Evolutionary conservation across 2,113 vertebrate species (phyloP), one percentile per base, ranked within the genome.

Genomic region (Anoplopoma fimbria): DNA sequence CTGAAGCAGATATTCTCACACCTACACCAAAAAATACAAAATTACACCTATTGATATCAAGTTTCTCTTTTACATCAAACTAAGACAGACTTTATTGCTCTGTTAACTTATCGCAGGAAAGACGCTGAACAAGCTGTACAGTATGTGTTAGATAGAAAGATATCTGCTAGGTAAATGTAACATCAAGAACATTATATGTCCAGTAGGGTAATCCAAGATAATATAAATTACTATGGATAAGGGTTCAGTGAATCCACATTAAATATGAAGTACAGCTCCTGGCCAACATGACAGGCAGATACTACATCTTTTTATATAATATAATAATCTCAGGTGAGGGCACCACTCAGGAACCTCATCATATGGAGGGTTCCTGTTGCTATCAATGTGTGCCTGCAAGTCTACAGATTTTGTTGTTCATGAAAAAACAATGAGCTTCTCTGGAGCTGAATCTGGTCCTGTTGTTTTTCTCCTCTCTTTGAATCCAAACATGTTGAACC

Each of bases 401-500:
- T n/a, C n/a, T n/a, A n/a, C n/a, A n/a, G n/a, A n/a, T n/a, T n/a
- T n/a, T n/a, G n/a, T n/a, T n/a, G n/a, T n/a, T n/a, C n/a, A n/a
- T n/a, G n/a, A n/a, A n/a, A n/a, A n/a, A n/a, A n/a, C n/a, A 47
- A 47, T 47, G 15, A 4, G 45, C 45, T 47, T 9, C 14, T 47
- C 45, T 19, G 3, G 45, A 47, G 15, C 45, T 7, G 19, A 49
- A 49, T 49, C 47, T 38, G 36, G 36, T 10, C 36, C 7, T 9
- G 2, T 21, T 49, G 1, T 21, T 47, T 21, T 4, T 45, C 12
- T 45, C 13, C 42, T 45, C 42, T 45, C 42, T 45, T 47, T 3
- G 17, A 5, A 47, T 47, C 45, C 42, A 45, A 4, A 85, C 58
- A 58, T 70, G n/a, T n/a, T n/a, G n/a, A n/a, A n/a, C n/a, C n/a